Conservation (phyloP, 1,140 invertebrate species). For the Copidosoma floridanum region DNA sequence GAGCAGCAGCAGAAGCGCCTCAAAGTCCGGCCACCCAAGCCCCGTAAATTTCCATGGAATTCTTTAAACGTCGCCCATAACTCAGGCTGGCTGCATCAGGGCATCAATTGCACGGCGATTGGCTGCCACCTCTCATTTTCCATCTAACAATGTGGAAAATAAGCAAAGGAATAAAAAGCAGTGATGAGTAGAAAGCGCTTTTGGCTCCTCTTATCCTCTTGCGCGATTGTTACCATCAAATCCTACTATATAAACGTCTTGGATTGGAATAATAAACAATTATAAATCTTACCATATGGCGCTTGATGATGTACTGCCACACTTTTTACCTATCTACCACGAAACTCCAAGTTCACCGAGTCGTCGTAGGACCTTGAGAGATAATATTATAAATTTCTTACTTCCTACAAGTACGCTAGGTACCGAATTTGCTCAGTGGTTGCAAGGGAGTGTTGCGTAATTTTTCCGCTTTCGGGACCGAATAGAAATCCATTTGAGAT, state of each 20-base stretch:
- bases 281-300: no score
- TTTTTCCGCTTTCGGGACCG: neutral
- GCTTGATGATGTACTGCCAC: no score
- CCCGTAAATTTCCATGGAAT: constrained; percentile 27
- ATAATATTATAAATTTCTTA: neutral
- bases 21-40: neutral
- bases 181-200: constrained; percentile 22
- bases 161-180: constrained; percentile 18
- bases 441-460: no score
- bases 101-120: constrained; percentile 27
- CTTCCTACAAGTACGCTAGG: neutral
- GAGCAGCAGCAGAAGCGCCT: neutral
- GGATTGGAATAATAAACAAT: no score
- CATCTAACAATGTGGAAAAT: no score
- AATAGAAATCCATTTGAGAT: neutral
- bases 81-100: neutral
- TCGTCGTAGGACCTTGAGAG: neutral
- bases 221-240: constrained; percentile 1
- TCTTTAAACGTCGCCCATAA: constrained; percentile 28
- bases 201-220: neutral
- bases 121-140: constrained; percentile 5
- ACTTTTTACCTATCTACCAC: no score
- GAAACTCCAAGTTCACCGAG: constrained; percentile 7
- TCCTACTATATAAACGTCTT: no score
- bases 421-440: neutral